Evolutionary conservation across 2,113 vertebrate genomes (phyloP).

Genomic region (Xiphophorus hellerii): DNA sequence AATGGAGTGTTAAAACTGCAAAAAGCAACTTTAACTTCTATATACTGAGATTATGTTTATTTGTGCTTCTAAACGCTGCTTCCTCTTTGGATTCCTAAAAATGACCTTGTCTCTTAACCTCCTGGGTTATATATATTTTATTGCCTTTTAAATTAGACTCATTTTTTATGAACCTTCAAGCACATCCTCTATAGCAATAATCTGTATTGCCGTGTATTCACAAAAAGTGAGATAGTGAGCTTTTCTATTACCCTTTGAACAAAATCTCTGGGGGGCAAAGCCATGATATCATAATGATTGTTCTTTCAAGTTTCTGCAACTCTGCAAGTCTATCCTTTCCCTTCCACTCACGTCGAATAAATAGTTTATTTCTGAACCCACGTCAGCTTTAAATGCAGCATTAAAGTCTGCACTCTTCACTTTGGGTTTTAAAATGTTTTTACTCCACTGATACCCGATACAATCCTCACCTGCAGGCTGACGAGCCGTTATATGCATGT

Average conservation of each 20-base stretch:
- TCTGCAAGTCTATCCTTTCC: not conserved
- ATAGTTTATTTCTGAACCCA: not conserved
- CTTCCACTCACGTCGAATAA: not conserved
- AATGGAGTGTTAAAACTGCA: not conserved
- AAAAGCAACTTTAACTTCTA: not conserved
- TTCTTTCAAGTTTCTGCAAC: no score
- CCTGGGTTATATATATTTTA: not conserved
- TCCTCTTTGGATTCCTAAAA: not conserved
- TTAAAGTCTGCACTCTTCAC: not conserved
- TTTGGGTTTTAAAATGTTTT: not conserved
- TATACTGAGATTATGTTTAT: not conserved
- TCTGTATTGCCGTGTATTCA: no score
- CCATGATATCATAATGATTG: no score
- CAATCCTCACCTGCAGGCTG: no score
- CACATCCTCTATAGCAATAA: not conserved
- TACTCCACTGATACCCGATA: not conserved
- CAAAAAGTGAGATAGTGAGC: not conserved
- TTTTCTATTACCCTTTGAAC: not conserved
- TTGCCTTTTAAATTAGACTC: not conserved
- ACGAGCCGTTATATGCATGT: not conserved
- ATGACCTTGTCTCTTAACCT: not conserved
- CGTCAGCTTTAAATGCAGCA: not conserved
- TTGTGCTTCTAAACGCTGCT: not conserved
- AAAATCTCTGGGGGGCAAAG: not conserved
- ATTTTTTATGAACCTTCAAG: no score